Percentiles rank a stretch among this genome's conserved stretches.
Evolutionary conservation across 2,797 vertebrate species (phyloP).

Genomic region (Oreortyx pictus): DNA sequence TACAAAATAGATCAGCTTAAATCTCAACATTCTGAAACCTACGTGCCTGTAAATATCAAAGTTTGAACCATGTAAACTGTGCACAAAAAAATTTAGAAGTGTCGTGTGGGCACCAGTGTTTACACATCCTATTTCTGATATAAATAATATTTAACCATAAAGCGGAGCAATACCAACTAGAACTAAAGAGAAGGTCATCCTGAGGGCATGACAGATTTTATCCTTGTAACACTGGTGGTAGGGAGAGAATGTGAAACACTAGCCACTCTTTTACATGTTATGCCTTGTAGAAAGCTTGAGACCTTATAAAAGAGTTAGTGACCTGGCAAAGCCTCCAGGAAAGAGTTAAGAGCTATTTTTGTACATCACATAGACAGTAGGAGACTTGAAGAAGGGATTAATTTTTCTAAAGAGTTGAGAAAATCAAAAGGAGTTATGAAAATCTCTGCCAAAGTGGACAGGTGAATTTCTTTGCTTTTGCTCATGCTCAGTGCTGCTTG

Average conservation of each 20-base stretch:
- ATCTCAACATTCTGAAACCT: background rate
- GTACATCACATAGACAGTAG: background rate
- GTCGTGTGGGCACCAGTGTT: background rate
- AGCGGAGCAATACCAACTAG: background rate
- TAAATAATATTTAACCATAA: background rate
- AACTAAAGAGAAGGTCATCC: background rate
- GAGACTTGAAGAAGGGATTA: background rate
- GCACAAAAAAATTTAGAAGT: background rate
- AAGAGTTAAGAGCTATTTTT: slow-evolving; percentile 15
- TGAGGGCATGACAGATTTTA: background rate
- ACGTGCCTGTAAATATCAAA: background rate
- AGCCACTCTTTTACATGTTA: background rate
- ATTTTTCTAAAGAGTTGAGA: background rate
- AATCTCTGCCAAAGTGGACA: background rate
- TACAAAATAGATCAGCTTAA: background rate
- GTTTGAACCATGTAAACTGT: background rate
- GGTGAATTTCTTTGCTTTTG: background rate
- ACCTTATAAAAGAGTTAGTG: background rate
- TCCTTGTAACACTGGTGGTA: background rate
- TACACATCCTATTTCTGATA: background rate
- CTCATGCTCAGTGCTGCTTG: background rate
- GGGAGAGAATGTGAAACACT: background rate
- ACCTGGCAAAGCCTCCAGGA: background rate
- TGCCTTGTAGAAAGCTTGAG: background rate
- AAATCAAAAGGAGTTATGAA: background rate